A percentile compares a stretch with the other conserved stretches of the same genome.
Conservation (phyloP, 2,797 vertebrate genomes). For the Pseudochirops corinnae region DNA sequence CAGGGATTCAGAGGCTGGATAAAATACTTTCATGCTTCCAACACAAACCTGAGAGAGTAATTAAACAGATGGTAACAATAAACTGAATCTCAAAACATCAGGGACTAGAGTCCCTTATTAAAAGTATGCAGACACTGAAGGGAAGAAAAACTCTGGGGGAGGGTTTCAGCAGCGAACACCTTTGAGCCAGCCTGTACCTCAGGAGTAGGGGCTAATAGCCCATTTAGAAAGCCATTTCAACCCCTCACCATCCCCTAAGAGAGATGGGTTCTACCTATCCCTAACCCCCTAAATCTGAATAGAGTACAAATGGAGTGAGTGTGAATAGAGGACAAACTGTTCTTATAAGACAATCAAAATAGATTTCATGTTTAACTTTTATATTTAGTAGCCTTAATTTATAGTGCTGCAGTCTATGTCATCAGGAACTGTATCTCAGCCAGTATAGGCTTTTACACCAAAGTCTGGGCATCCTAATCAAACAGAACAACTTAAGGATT, state of each 20-base stretch:
- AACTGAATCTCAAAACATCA: constrained; percentile 78
- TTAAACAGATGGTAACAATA: constrained; percentile 82
- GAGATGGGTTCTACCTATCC: neutral
- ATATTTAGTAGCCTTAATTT: neutral
- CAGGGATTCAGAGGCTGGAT: constrained; percentile 71
- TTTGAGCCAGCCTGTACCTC: constrained; percentile 71
- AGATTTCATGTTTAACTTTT: neutral
- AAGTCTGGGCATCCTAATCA: constrained; percentile 33
- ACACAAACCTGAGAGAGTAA: constrained; percentile 77
- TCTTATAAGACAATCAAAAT: constrained; percentile 19
- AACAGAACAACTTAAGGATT: constrained; percentile 1
- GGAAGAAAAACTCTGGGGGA: constrained; percentile 53
- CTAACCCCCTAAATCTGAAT: neutral
- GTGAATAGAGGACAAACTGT: constrained; percentile 12
- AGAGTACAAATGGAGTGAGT: constrained; percentile 36
- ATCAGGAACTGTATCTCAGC: constrained; percentile 2
- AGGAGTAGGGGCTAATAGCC: constrained; percentile 60
- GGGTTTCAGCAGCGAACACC: constrained; percentile 60
- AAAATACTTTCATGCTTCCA: constrained; percentile 76
- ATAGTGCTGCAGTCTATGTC: neutral
- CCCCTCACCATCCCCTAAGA: constrained; percentile 28
- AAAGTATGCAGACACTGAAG: constrained; percentile 73
- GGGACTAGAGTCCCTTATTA: constrained; percentile 80
- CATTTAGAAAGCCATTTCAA: constrained; percentile 56
- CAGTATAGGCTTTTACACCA: constrained; percentile 33